A percentile compares a stretch with the other conserved stretches of the same genome.
phyloP scores from a whole-genome alignment of 2,888 invertebrate genomes.

The Acleris literana region DNA sequence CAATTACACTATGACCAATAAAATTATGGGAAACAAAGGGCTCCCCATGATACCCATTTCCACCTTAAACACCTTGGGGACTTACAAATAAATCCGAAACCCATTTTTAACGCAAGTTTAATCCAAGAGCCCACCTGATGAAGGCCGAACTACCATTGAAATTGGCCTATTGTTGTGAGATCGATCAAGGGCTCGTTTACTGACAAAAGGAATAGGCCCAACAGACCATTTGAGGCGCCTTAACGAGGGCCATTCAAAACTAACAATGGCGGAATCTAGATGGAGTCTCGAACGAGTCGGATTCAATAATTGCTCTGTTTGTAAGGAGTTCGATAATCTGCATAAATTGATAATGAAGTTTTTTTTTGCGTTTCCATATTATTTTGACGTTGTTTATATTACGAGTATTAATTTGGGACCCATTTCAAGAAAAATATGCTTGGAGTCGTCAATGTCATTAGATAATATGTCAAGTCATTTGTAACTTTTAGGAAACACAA shows the following conservation, averaged over 20 bases:
- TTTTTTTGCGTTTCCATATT: background rate
- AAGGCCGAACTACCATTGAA: constrained; percentile 66
- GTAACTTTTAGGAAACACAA: too few relatives aligned
- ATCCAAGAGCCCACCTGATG: constrained; percentile 37
- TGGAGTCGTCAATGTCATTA: too few relatives aligned
- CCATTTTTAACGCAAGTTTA: background rate
- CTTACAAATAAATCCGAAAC: background rate
- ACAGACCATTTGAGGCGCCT: constrained; percentile 66
- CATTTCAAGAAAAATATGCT: too few relatives aligned
- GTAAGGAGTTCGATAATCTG: constrained; percentile 14
- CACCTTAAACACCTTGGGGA: too few relatives aligned
- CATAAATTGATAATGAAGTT: constrained; percentile 13
- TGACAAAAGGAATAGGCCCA: constrained; percentile 71
- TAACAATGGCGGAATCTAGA: constrained; percentile 70
- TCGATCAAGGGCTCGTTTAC: constrained; percentile 75
- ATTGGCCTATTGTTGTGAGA: constrained; percentile 72
- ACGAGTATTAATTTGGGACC: too few relatives aligned
- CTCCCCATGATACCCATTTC: too few relatives aligned
- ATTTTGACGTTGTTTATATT: too few relatives aligned
- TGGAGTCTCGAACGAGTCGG: constrained; percentile 54
- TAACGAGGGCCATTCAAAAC: constrained; percentile 75
- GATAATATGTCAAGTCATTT: too few relatives aligned
- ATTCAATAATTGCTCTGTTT: constrained; percentile 35
- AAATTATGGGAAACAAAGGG: too few relatives aligned
- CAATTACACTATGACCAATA: too few relatives aligned